Evolutionary conservation across 2,113 vertebrate genomes (phyloP).

Genomic region (Bambusicola thoracicus): DNA sequence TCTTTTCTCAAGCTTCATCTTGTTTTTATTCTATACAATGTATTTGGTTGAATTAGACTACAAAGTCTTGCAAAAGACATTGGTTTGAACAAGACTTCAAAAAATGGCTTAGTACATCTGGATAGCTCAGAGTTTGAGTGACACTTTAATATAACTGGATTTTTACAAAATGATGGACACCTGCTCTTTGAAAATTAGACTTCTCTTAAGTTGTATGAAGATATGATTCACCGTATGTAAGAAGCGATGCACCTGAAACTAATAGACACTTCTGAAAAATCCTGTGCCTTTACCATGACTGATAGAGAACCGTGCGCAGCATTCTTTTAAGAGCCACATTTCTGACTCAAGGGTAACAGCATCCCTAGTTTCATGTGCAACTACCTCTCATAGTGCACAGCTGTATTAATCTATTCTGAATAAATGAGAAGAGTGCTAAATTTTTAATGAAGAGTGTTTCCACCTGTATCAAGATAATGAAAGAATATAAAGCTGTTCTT

Average conservation of each 20-base stretch:
- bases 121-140: constrained; percentile 36
- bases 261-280: constrained; percentile 61
- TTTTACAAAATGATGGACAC: constrained; percentile 66
- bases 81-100: constrained; percentile 54
- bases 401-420: constrained; percentile 42
- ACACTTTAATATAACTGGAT: constrained; percentile 56
- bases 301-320: constrained; percentile 7
- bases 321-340: not conserved
- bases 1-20: constrained; percentile 60
- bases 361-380: not conserved
- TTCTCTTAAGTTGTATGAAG: constrained; percentile 33
- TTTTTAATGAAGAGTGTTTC: constrained; percentile 50
- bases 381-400: not conserved
- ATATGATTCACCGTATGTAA: constrained; percentile 56
- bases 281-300: constrained; percentile 20
- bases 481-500: constrained; percentile 47
- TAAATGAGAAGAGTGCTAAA: constrained; percentile 49
- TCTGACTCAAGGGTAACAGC: constrained; percentile 23
- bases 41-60: constrained; percentile 65
- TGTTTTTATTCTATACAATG: constrained; percentile 66
- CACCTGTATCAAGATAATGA: constrained; percentile 52
- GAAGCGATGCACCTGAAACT: constrained; percentile 37
- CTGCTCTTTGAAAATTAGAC: constrained; percentile 60
- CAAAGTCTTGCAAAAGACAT: constrained; percentile 55
- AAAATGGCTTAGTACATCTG: constrained; percentile 60